Conservation (phyloP, 1,140 invertebrate species). For the Meloidogyne exigua region DNA sequence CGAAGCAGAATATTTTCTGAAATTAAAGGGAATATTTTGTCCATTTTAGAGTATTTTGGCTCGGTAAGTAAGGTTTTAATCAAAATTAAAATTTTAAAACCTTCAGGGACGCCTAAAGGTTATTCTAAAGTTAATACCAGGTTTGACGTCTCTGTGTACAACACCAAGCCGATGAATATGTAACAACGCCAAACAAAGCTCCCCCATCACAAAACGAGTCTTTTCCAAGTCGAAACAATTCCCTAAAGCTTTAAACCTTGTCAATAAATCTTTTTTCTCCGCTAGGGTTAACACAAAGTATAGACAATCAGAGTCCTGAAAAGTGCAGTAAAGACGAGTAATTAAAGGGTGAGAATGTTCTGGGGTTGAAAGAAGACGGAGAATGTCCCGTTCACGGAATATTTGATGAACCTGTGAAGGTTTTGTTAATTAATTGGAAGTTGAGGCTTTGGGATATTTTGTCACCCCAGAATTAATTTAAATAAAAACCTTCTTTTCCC, state of each 20-base stretch:
- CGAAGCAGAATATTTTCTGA: constrained; percentile 43
- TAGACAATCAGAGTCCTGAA: constrained; percentile 44
- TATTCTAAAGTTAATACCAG: neutral
- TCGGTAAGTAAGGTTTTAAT: too few species aligned
- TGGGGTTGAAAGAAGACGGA: constrained; percentile 34
- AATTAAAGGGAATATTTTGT: neutral
- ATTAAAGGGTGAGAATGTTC: constrained; percentile 43
- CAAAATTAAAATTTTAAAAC: too few species aligned
- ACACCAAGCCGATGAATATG: constrained; percentile 42
- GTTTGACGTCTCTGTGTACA: constrained; percentile 47
- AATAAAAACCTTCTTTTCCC: constrained; percentile 43
- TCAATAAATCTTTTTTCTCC: constrained; percentile 28
- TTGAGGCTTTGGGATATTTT: neutral
- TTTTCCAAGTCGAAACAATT: neutral
- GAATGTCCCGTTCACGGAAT: constrained; percentile 43
- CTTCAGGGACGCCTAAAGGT: too few species aligned
- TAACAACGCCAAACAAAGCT: constrained; percentile 31
- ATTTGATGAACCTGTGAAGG: constrained; percentile 41
- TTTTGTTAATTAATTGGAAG: neutral
- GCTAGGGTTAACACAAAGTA: constrained; percentile 48
- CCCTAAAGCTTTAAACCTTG: constrained; percentile 23
- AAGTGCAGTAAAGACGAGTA: constrained; percentile 42
- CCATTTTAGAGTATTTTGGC: neutral
- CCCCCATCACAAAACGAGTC: constrained; percentile 36
- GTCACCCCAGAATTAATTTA: neutral